These are phyloP conservation scores for Trachops cirrhosus DNA, from an alignment of 2,797 vertebrate species.

Conservation along the genomic window DNA sequence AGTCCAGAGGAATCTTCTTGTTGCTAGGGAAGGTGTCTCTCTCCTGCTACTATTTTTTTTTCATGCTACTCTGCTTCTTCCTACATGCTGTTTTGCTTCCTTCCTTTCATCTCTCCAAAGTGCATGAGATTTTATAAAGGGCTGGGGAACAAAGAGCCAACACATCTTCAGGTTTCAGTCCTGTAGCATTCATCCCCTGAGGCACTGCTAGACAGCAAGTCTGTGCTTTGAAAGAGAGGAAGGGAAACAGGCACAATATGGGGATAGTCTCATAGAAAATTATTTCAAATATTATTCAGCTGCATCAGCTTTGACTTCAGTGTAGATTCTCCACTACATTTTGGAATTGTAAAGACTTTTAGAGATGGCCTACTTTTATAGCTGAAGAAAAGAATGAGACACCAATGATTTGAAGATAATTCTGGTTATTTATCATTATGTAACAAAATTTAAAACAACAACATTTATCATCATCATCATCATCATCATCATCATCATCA, in stretches of 20 bases:
- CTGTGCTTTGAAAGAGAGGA: background rate
- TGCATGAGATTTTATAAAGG: background rate
- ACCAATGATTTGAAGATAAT: background rate
- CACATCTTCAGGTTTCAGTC: background rate
- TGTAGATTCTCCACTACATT: background rate
- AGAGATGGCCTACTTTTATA: background rate
- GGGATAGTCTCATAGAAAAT: background rate
- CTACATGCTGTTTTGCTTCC: background rate
- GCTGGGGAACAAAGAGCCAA: background rate
- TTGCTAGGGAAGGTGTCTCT: background rate
- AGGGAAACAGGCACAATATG: background rate
- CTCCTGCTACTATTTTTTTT: background rate
- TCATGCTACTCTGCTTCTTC: background rate
- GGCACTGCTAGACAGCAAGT: background rate
- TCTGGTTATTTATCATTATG: background rate
- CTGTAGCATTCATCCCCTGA: background rate
- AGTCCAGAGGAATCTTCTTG: background rate
- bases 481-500: background rate
- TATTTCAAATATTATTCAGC: background rate
- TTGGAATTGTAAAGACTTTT: slow-evolving; percentile 2
- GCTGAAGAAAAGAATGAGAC: background rate
- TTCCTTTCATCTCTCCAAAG: background rate
- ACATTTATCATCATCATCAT: background rate
- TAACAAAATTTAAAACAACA: background rate
- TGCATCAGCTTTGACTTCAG: background rate